Conservation (phyloP, 2,113 vertebrate genomes). For the Eudorcas thomsonii region DNA sequence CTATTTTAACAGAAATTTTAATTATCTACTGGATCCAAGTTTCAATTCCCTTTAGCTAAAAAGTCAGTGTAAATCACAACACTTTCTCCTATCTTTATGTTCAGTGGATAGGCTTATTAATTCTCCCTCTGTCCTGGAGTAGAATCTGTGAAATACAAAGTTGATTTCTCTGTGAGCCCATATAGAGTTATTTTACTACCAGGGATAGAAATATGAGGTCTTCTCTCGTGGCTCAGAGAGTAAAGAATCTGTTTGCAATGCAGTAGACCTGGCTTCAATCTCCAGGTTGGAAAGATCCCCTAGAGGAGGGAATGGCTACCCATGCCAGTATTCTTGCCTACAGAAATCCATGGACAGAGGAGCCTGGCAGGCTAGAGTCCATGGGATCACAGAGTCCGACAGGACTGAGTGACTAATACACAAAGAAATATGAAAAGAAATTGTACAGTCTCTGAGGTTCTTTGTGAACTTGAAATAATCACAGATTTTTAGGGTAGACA, state of each 20-base stretch:
- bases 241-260: not conserved
- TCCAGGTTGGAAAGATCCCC: not conserved
- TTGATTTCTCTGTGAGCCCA: not conserved
- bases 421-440: not conserved
- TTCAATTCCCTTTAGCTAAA: not conserved
- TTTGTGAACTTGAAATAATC: not conserved
- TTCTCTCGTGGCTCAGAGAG: fast-evolving
- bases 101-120: not conserved
- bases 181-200: not conserved
- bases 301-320: not conserved
- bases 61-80: not conserved
- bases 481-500: not conserved
- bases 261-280: not conserved
- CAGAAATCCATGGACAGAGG: not conserved
- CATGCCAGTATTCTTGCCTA: not conserved
- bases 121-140: not conserved
- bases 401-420: not conserved
- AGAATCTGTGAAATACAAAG: not conserved
- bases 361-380: not conserved
- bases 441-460: not conserved
- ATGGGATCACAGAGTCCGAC: fast-evolving
- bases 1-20: conserved; percentile 1
- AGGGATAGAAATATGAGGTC: not conserved
- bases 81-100: not conserved
- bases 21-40: not conserved